Conservation (phyloP, 1,140 invertebrate genomes). For the Calephelis nemesis region DNA sequence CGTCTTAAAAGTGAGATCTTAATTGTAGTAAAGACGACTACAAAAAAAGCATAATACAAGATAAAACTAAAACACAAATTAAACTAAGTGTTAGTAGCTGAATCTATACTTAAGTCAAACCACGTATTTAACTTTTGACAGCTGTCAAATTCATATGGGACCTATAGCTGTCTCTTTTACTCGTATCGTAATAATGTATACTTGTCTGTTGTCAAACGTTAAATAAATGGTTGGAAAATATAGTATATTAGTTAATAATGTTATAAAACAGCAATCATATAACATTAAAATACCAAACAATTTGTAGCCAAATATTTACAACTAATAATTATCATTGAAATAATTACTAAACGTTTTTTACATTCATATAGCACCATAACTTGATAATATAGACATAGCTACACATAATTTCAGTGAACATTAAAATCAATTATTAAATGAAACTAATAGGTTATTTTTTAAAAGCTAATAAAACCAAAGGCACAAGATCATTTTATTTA, state of each 20-base stretch:
- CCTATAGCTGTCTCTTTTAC: too few relatives aligned
- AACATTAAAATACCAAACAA: background rate
- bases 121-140: too few relatives aligned
- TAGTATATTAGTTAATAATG: too few relatives aligned
- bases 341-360: background rate
- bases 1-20: conserved; percentile 4
- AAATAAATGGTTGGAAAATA: too few relatives aligned
- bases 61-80: conserved; percentile 9
- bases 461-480: background rate
- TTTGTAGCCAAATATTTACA: background rate
- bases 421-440: background rate
- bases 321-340: background rate
- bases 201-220: too few relatives aligned
- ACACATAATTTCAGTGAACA: background rate
- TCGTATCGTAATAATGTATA: background rate
- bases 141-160: too few relatives aligned
- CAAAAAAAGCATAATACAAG: conserved; percentile 3
- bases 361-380: conserved; percentile 5
- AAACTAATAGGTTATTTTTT: background rate
- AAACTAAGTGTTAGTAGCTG: conserved; percentile 6
- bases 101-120: too few relatives aligned
- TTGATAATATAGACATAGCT: background rate
- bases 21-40: background rate
- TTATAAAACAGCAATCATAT: background rate
- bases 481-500: background rate